phyloP scores from a whole-genome alignment of 53 echinoderm and acorn worm genomes.

The Holothuria scabra region DNA sequence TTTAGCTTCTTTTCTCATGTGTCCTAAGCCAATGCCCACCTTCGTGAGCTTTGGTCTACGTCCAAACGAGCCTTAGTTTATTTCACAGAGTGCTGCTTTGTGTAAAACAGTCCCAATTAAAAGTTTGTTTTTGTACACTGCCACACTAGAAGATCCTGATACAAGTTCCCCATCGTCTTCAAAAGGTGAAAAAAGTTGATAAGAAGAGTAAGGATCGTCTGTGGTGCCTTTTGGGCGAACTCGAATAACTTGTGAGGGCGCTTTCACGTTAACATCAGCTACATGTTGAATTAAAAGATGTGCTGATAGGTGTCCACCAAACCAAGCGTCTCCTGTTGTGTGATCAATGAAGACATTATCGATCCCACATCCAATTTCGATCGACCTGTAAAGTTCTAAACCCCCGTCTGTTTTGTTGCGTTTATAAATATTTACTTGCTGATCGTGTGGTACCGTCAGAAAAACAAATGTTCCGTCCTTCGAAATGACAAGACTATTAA shows the following conservation, averaged over 20 bases:
- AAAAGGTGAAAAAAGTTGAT: conserved; percentile 22
- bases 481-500: not conserved
- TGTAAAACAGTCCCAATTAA: conserved; percentile 27
- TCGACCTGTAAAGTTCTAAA: not conserved
- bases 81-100: conserved; percentile 17
- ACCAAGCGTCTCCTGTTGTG: conserved; percentile 65
- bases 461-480: not conserved
- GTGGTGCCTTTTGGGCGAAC: conserved; percentile 8
- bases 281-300: conserved; percentile 37
- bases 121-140: not conserved
- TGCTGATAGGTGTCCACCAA: conserved; percentile 52
- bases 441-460: not conserved
- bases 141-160: conserved; percentile 18
- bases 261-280: conserved; percentile 28
- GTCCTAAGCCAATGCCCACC: no score
- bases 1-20: no score
- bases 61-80: not conserved
- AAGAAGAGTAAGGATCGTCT: conserved; percentile 2
- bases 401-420: not conserved
- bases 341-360: conserved; percentile 66
- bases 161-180: conserved; percentile 30
- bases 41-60: no score
- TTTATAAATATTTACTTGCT: not conserved
- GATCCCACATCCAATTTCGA: conserved; percentile 47
- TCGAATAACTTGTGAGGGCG: conserved; percentile 66